phyloP scores from a whole-genome alignment of 2,797 vertebrate genomes.

The Bovichtus variegatus region DNA sequence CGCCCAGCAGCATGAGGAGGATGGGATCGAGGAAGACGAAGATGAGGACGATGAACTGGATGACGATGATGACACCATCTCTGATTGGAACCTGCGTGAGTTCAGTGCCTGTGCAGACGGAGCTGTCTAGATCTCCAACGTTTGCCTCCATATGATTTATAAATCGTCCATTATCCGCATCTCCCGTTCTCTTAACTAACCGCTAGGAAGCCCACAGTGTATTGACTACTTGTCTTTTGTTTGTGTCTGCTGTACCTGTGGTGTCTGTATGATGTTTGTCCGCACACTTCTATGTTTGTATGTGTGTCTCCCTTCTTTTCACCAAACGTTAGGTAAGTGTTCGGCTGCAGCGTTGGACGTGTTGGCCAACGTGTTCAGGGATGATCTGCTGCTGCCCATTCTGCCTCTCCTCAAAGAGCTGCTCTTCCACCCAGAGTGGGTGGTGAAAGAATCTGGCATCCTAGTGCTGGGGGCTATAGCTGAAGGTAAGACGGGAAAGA shows the following conservation, averaged over 20 bases:
- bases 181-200: not conserved
- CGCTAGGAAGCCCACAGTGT: not conserved
- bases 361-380: constrained; percentile 95
- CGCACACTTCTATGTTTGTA: constrained; percentile 34
- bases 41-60: constrained; percentile 94
- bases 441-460: constrained; percentile 97
- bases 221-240: constrained; percentile 34
- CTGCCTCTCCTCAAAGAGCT: constrained; percentile 95
- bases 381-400: constrained; percentile 93
- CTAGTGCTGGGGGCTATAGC: constrained; percentile 96
- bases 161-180: not conserved
- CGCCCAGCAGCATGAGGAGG: constrained; percentile 94
- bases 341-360: constrained; percentile 96
- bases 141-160: not conserved
- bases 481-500: constrained; percentile 84
- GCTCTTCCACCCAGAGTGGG: constrained; percentile 96
- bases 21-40: constrained; percentile 91
- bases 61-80: constrained; percentile 96
- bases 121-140: not conserved
- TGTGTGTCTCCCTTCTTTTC: constrained; percentile 31
- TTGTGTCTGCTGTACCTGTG: constrained; percentile 40
- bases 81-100: constrained; percentile 98
- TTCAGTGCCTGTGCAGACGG: constrained; percentile 26
- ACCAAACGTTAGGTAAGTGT: constrained; percentile 89
- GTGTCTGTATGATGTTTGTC: constrained; percentile 50